These are phyloP conservation scores for Mugil cephalus DNA, from an alignment of 2,113 vertebrate genomes.

Conservation along the genomic window DNA sequence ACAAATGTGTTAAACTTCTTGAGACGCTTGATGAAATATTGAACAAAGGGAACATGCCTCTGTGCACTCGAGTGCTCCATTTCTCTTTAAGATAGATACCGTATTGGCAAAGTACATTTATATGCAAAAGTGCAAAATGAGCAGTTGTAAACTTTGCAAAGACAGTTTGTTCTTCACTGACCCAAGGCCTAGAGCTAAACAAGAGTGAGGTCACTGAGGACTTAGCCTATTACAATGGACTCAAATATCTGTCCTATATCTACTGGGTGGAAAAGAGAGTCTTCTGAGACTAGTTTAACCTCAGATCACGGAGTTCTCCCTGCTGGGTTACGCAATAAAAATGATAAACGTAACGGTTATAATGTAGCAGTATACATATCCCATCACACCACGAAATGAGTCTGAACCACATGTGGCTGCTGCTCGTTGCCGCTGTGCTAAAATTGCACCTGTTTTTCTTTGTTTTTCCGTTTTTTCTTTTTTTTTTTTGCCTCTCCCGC, in stretches of 20 bases:
- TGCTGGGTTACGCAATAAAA: slow-evolving; percentile 71
- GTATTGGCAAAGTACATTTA: slow-evolving; percentile 45
- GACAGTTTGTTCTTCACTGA: slow-evolving; percentile 77
- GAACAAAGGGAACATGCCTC: slow-evolving; percentile 64
- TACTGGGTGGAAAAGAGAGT: slow-evolving; percentile 65
- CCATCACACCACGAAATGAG: slow-evolving; percentile 71
- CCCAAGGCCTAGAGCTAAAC: slow-evolving; percentile 79
- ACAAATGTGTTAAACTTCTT: slow-evolving; percentile 75
- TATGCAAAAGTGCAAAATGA: slow-evolving; percentile 69
- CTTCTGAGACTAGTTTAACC: slow-evolving; percentile 76
- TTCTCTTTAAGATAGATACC: slow-evolving; percentile 55
- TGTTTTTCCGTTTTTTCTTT: slow-evolving; percentile 48
- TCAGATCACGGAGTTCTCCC: slow-evolving; percentile 71
- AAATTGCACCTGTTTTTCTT: slow-evolving; percentile 82
- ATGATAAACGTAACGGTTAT: slow-evolving; percentile 74
- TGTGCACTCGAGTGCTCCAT: slow-evolving; percentile 49
- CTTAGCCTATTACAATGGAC: slow-evolving; percentile 69
- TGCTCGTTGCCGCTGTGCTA: slow-evolving; percentile 68
- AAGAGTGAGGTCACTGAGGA: slow-evolving; percentile 73
- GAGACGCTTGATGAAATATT: slow-evolving; percentile 78
- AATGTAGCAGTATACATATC: slow-evolving; percentile 61
- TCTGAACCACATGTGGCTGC: slow-evolving; percentile 70
- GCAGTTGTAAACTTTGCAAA: slow-evolving; percentile 79
- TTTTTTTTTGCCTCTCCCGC: slow-evolving; percentile 53
- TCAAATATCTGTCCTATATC: slow-evolving; percentile 81